These are phyloP conservation scores for Eurytoma californica DNA, from an alignment of 2,888 invertebrate species.

Conservation along the genomic window DNA sequence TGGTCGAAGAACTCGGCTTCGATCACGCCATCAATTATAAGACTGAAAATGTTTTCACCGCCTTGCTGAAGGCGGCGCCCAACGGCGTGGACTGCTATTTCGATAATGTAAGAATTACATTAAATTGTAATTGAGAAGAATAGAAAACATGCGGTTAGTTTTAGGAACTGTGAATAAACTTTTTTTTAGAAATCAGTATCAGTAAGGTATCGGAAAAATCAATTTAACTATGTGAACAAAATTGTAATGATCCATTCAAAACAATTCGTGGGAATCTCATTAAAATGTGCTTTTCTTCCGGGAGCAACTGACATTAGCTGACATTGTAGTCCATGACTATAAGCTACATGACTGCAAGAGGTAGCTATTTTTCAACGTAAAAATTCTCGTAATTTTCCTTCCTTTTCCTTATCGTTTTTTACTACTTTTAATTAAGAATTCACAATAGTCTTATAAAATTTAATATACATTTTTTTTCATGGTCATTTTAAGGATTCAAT, in stretches of 20 bases:
- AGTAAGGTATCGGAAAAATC: not conserved
- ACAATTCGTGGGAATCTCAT: no score
- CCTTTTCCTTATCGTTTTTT: no score
- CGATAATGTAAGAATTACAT: conserved; percentile 80
- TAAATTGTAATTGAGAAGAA: not conserved
- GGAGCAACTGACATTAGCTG: no score
- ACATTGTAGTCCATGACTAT: no score
- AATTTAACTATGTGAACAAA: not conserved
- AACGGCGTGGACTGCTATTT: conserved; percentile 87
- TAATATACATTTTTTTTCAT: no score
- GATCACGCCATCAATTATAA: conserved; percentile 86
- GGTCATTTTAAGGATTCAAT: not conserved
- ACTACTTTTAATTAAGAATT: no score
- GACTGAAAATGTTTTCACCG: conserved; percentile 76
- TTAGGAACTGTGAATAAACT: conserved; percentile 4
- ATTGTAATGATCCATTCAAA: not conserved
- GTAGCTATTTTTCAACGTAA: no score
- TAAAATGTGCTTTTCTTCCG: no score
- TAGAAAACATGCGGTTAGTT: not conserved
- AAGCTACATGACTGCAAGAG: no score
- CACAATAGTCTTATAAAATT: no score
- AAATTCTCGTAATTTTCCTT: no score
- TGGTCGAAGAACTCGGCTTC: conserved; percentile 80
- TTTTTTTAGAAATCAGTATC: not conserved
- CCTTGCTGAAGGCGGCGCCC: conserved; percentile 80